These are phyloP conservation scores for Spialia ferax DNA, from an alignment of 2,888 invertebrate genomes.

Conservation along the genomic window DNA sequence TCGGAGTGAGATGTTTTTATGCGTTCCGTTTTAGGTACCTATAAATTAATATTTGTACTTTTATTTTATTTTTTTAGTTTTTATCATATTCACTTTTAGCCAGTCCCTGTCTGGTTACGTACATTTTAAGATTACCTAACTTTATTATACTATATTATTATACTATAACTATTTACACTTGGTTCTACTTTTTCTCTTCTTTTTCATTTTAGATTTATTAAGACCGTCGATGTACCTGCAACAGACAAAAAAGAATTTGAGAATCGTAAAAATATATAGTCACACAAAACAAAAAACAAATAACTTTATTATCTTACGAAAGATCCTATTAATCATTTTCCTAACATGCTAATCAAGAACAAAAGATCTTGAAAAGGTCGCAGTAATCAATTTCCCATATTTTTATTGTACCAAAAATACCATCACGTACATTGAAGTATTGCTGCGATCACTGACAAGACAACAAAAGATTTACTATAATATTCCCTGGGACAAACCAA, in stretches of 20 bases:
- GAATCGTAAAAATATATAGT: constrained; percentile 3
- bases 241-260: constrained; percentile 51
- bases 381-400: constrained; percentile 69
- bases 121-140: constrained; percentile 51
- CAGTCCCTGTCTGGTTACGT: constrained; percentile 73
- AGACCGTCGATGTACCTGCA: constrained; percentile 61
- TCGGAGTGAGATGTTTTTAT: constrained; percentile 54
- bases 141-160: no score
- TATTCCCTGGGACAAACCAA: constrained; percentile 35
- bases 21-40: constrained; percentile 42
- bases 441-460: constrained; percentile 67
- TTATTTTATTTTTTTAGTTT: constrained; percentile 34
- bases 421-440: constrained; percentile 72
- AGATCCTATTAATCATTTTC: constrained; percentile 43
- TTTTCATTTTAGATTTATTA: constrained; percentile 73
- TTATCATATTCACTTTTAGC: constrained; percentile 49
- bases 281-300: constrained; percentile 9
- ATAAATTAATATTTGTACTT: constrained; percentile 47
- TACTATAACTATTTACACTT: constrained; percentile 43
- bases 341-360: constrained; percentile 40
- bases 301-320: constrained; percentile 17
- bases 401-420: constrained; percentile 70
- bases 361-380: constrained; percentile 42
- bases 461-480: constrained; percentile 72
- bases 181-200: constrained; percentile 75